Conservation (phyloP, 2,888 invertebrate species). For the Brenthis hecate region DNA sequence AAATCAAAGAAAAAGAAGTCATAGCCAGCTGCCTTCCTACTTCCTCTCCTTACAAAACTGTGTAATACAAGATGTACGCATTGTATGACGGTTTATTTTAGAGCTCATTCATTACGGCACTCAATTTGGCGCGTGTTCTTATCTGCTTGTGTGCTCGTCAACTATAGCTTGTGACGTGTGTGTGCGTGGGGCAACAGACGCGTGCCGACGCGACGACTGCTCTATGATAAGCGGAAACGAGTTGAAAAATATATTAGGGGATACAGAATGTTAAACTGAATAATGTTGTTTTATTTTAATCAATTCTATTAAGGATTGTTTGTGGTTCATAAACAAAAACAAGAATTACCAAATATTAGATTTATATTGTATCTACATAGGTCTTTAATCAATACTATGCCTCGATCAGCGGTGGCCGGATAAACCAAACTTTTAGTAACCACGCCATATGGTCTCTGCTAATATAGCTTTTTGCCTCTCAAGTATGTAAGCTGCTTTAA, state of each 20-base stretch:
- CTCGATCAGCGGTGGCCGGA: background rate
- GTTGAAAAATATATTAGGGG: slow-evolving; percentile 22
- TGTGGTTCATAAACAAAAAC: background rate
- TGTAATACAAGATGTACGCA: slow-evolving; percentile 76
- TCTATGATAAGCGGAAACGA: slow-evolving; percentile 48
- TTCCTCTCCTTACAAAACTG: slow-evolving; percentile 75
- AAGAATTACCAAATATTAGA: no score
- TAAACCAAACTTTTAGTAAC: background rate
- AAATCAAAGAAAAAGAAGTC: slow-evolving; percentile 70
- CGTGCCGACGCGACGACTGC: slow-evolving; percentile 43
- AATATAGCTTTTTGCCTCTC: slow-evolving; percentile 16
- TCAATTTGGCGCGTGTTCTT: slow-evolving; percentile 79
- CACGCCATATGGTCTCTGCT: background rate
- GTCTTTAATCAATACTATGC: no score
- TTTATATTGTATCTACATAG: no score
- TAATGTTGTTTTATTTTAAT: slow-evolving; percentile 6
- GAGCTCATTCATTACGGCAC: slow-evolving; percentile 75
- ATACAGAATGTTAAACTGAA: slow-evolving; percentile 6
- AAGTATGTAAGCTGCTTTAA: slow-evolving; percentile 25
- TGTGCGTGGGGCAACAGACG: slow-evolving; percentile 49
- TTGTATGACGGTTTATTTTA: slow-evolving; percentile 72
- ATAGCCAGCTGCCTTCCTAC: slow-evolving; percentile 77
- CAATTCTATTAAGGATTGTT: background rate
- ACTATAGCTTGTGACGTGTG: slow-evolving; percentile 43
- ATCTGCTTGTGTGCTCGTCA: slow-evolving; percentile 60